Evolutionary conservation across 2,888 invertebrate genomes (phyloP).

Genomic region (Anoplius nigerrimus): DNA sequence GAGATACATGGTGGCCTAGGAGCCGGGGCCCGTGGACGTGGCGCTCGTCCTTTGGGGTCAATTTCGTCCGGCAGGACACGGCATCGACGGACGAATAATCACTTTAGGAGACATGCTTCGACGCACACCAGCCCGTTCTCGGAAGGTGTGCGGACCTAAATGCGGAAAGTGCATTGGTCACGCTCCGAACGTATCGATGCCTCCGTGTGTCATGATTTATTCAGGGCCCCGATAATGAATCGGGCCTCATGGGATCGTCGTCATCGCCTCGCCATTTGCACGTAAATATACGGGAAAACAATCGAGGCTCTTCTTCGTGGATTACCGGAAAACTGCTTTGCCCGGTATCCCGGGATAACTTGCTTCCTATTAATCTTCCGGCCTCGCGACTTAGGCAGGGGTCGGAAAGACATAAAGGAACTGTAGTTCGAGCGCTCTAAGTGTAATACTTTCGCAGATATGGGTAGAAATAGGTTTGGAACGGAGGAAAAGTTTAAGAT

Average conservation of each 20-base stretch:
- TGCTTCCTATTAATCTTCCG: no score
- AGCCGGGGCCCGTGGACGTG: conserved; percentile 22
- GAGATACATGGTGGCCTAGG: conserved; percentile 64
- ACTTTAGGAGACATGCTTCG: conserved; percentile 55
- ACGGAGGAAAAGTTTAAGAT: no score
- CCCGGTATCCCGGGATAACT: neutral
- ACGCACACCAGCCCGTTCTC: conserved; percentile 24
- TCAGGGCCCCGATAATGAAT: conserved; percentile 71
- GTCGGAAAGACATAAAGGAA: no score
- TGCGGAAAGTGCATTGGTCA: neutral
- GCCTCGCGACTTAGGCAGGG: no score
- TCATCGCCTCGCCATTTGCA: conserved; percentile 61
- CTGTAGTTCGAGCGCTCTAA: no score
- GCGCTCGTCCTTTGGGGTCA: conserved; percentile 68
- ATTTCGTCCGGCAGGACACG: conserved; percentile 64
- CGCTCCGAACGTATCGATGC: conserved; percentile 57
- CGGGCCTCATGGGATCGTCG: conserved; percentile 65
- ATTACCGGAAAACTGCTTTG: conserved; percentile 8
- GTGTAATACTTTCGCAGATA: no score
- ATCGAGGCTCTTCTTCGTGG: conserved; percentile 13
- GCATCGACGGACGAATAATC: conserved; percentile 70
- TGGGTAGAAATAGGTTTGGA: no score
- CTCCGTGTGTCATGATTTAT: conserved; percentile 65
- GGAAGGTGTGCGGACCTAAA: conserved; percentile 2
- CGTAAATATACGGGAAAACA: neutral